Conservation (phyloP, 2,797 vertebrate species). For the Alosa sapidissima region DNA sequence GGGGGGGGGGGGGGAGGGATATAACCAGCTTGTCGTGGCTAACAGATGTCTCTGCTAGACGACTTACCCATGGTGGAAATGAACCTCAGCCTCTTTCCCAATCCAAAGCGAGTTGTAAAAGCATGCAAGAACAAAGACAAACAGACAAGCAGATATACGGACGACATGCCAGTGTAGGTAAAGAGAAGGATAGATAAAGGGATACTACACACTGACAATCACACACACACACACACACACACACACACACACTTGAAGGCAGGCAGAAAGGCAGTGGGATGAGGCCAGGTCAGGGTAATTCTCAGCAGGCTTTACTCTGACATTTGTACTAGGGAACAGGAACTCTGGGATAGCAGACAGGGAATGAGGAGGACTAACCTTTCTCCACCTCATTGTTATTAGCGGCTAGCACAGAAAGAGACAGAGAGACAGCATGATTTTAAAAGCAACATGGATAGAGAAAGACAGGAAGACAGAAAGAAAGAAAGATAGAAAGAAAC, state of each 20-base stretch:
- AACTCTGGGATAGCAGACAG: constrained; percentile 25
- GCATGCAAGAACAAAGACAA: constrained; percentile 7
- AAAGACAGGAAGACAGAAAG: constrained; percentile 19
- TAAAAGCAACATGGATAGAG: constrained; percentile 23
- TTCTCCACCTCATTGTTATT: constrained; percentile 99
- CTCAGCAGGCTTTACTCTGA: constrained; percentile 2
- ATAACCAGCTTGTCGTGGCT: not conserved
- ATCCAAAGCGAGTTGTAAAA: not conserved
- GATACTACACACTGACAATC: not conserved
- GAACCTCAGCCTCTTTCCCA: not conserved
- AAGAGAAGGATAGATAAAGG: not conserved
- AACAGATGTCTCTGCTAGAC: not conserved
- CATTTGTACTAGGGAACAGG: constrained; percentile 13
- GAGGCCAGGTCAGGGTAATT: constrained; percentile 14
- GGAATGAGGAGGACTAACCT: constrained; percentile 87
- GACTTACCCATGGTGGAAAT: not conserved
- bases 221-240: not conserved
- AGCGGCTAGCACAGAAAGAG: constrained; percentile 93
- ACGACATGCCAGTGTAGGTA: constrained; percentile 4
- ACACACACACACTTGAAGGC: not conserved
- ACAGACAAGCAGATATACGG: constrained; percentile 8
- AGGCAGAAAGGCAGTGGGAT: constrained; percentile 16
- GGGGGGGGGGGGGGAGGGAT: not conserved
- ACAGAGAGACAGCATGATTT: constrained; percentile 17
- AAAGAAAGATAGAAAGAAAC: constrained; percentile 17